Base-by-base conservation (phyloP, 2,797 vertebrate genomes). In the Cetoscarus ocellatus region DNA sequence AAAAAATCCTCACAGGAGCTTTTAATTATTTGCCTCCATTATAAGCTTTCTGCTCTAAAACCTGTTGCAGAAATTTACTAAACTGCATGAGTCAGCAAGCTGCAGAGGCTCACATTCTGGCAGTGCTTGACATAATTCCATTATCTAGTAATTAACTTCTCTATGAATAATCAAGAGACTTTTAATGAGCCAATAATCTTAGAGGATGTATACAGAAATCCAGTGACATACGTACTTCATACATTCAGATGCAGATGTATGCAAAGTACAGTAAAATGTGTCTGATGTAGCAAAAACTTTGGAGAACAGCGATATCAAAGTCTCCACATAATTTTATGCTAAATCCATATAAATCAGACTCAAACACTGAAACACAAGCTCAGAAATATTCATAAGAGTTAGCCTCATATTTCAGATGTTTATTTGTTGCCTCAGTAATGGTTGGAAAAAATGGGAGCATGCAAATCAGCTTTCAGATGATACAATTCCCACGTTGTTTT, bases 401-500 rank as follows among this genome's bases (percentile, higher is more conserved):
- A 27, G 73, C 83, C 73, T 91, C 68, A 48, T 72, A 58, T 89
- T 91, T 85, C 79, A 84, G 54, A 88, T 84, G 86, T 90, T 84
- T 91, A 80, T 86, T 89, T 84, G 78, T 72, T 80, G 75, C 82
- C 76, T 84, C 60, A 59, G 68, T 85, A 82, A 84, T 10, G 53
- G 54, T 40, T 43, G 49, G 6, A 5, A 45, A 58, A 79, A 85
- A 79, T 19, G 49, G 44, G 53, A 88, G 82, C 82, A 83, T 88
- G 87, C 80, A 92, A 91, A 94, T 92, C 75, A 79, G 73, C 83
- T 86, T 90, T 91, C 85, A 91, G 84, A 89, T 89, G 79, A 92
- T 88, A 90, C 86, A 87, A 87, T 92, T 91, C 73, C 68, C 75
- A 77, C 81, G 45, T 91, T 90, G n/a, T 86, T 90, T 93, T 92